Base-by-base conservation (phyloP, 2,113 vertebrate species). In the Albula glossodonta region DNA sequence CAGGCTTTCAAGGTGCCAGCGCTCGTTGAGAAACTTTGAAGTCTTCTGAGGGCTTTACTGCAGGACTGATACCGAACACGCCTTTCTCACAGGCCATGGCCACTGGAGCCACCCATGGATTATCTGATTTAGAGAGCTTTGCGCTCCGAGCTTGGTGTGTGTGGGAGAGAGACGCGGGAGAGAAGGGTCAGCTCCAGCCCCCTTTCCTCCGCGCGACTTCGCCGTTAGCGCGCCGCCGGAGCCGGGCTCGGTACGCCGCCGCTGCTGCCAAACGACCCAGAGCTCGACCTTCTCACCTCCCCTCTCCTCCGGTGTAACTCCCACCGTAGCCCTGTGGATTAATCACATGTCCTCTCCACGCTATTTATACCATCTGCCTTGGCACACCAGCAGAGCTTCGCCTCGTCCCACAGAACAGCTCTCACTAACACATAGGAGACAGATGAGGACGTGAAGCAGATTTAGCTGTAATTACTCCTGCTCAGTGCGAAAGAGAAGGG, bases 1-100 rank as follows among this genome's bases (percentile, higher is more conserved):
- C 93, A 93, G 94, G 93, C 93, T 92, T 95, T 95, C 91, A 91
- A 95, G 95, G 95, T 95, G 94, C 94, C 90, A 93, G 93, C 88
- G 93, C 96, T 95, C 94, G 92, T 97, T 87, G 88, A 96, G 78
- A 95, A 95, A 95, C 97, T 97, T 96, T 96, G 97, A 97, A 97
- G 97, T 97, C 96, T 96, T 94, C 74, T 48, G 15, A 92, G 97
- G 95, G 96, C 94, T 98, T 98, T 97, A 96, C 95, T 91, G 92
- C 89, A 91, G 94, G 96, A 96, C 96, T 97, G 97, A 97, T 96
- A 93, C 95, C 93, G 85, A 88, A 89, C 93, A 87, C 86, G 93
- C 88, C 93, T 91, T 92, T 93, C 89, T 90, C 81, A 48, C 88
- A 80, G 41, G 78, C 78, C 86, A 91, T 91, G 92, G 94, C 91